Evolutionary conservation across 2,888 invertebrate species (phyloP), one percentile per base, ranked within the genome.

Genomic region (Drosophila lacicola): DNA sequence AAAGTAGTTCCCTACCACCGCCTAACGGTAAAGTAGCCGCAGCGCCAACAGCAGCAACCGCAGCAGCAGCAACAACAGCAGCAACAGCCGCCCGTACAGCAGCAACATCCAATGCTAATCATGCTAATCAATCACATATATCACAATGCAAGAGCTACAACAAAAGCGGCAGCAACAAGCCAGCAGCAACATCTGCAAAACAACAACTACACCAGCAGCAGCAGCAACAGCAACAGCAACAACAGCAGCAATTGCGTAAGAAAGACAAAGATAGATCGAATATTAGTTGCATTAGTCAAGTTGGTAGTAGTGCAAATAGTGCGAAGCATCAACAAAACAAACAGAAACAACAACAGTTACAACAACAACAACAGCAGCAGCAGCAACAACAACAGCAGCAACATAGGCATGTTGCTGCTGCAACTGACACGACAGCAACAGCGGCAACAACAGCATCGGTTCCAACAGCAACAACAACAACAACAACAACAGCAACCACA

Each of bases 1-100:
- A 94, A 94, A 93, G 94, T 94, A 94, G 93, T 93, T 93, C 94
- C 92, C 93, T 93, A 91, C 93, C 94, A 92, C 93, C 94, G 92
- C 92, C 93, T 93, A 91, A 87, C 89, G 92, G 91, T 91, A 92
- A 91, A 91, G 74, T 87, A 80, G 89, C 82, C 88, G 87, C 90
- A 85, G 89, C 81, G 87, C 76, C 90, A 71, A 64, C 76, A 62
- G 56, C 80, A 80, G 39, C 79, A 46, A 47, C 73, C 68, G 56
- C 73, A 50, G 14, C 73, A 64, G 45, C 70, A 61, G 51, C 79
- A 61, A 57, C 80, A 70, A 50, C 70, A 61, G 51, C 79, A 61
- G 55, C 80, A 70, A 50, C 81, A 66, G 50, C 62, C 56, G 51
- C 68, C 53, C 64, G 79, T 72, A 49, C 70, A 60, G 44, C 81